These are phyloP conservation scores for Acromyrmex charruanus DNA, from an alignment of 1,140 invertebrate species.

Conservation along the genomic window DNA sequence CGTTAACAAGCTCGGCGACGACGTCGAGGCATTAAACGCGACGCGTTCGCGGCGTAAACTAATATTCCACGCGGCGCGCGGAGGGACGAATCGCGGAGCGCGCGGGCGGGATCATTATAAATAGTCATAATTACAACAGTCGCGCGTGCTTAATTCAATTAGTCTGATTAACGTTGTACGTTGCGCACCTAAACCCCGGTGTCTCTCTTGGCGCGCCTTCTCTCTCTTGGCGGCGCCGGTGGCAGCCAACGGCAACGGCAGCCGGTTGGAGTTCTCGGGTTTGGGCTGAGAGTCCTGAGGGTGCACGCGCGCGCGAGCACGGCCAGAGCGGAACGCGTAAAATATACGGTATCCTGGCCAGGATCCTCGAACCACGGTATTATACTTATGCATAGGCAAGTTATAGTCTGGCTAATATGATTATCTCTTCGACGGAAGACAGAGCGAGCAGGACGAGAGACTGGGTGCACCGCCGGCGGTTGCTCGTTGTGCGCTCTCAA, in stretches of 20 bases:
- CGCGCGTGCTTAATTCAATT: slow-evolving; percentile 86
- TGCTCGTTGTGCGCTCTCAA: neutral
- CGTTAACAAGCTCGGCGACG: slow-evolving; percentile 55
- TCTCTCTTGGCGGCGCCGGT: slow-evolving; percentile 47
- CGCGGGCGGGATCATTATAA: slow-evolving; percentile 84
- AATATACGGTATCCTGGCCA: slow-evolving; percentile 85
- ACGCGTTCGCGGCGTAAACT: slow-evolving; percentile 74
- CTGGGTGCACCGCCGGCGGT: slow-evolving; percentile 38
- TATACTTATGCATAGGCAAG: slow-evolving; percentile 86
- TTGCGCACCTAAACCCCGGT: slow-evolving; percentile 77
- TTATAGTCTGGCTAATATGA: slow-evolving; percentile 85
- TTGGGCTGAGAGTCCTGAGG: slow-evolving; percentile 64
- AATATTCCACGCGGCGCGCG: slow-evolving; percentile 65
- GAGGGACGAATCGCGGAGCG: slow-evolving; percentile 58
- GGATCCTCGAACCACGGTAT: slow-evolving; percentile 82
- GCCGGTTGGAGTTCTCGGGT: slow-evolving; percentile 46
- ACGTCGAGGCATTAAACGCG: slow-evolving; percentile 66
- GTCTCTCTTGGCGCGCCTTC: slow-evolving; percentile 58
- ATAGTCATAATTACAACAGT: slow-evolving; percentile 87
- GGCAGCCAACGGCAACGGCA: slow-evolving; percentile 55
- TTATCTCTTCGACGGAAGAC: slow-evolving; percentile 84
- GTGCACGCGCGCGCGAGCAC: slow-evolving; percentile 46
- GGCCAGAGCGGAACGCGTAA: slow-evolving; percentile 77
- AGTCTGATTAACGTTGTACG: slow-evolving; percentile 86
- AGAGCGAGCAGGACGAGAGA: slow-evolving; percentile 61